Percentiles rank a stretch among this genome's conserved stretches.
Evolutionary conservation across 2,888 invertebrate genomes (phyloP).

Genomic region (Lissonota sp.): DNA sequence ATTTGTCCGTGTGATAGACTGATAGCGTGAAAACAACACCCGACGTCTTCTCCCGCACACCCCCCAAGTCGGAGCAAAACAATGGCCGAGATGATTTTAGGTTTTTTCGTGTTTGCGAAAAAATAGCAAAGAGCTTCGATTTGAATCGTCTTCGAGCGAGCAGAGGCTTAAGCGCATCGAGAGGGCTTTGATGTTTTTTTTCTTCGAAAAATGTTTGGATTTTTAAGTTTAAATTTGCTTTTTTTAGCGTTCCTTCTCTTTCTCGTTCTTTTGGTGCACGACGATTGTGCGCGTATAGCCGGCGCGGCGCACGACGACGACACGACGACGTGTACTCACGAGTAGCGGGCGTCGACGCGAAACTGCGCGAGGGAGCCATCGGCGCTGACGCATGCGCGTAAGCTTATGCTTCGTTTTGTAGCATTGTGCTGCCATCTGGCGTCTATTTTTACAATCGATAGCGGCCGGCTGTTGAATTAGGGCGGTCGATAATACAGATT

Average conservation of each 20-base stretch:
- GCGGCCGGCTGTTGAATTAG: background rate
- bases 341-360: constrained; percentile 66
- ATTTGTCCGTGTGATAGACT: no score
- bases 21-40: no score
- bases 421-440: constrained; percentile 43
- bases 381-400: constrained; percentile 48
- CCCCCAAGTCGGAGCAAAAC: no score
- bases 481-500: constrained; percentile 6
- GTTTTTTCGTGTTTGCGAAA: no score
- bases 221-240: no score
- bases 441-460: constrained; percentile 13
- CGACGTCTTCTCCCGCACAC: no score
- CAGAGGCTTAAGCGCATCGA: no score
- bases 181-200: background rate
- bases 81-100: no score
- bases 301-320: constrained; percentile 62
- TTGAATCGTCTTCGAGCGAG: no score
- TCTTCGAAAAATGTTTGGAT: no score
- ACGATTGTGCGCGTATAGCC: constrained; percentile 46
- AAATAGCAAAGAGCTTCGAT: no score
- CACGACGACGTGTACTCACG: constrained; percentile 60
- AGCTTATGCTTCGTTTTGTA: background rate
- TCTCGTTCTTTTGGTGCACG: background rate
- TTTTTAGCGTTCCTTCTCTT: background rate
- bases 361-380: constrained; percentile 56